Conservation (phyloP, 2,888 invertebrate genomes). For the Sepioteuthis lessoniana region DNA sequence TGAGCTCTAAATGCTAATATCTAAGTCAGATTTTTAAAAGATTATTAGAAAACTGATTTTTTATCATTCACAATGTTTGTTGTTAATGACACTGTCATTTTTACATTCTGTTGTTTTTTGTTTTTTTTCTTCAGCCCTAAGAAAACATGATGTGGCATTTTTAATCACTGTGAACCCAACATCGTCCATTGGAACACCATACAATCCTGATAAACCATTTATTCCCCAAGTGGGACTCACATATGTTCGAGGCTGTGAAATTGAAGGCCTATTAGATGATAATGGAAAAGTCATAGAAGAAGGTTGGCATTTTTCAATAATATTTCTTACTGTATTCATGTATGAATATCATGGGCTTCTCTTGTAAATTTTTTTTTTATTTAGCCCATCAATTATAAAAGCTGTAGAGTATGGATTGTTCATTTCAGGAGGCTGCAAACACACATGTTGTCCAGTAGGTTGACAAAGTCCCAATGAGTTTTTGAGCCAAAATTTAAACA, state of each 20-base stretch:
- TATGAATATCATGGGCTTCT: not conserved
- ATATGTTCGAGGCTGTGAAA: slow-evolving; percentile 96
- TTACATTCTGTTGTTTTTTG: not conserved
- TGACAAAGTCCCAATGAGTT: no score
- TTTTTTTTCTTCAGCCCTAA: slow-evolving; percentile 77
- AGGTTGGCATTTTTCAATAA: slow-evolving; percentile 64
- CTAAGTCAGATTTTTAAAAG: no score
- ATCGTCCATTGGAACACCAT: slow-evolving; percentile 83
- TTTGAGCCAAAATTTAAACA: no score
- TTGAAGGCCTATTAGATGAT: slow-evolving; percentile 97
- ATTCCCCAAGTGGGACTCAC: slow-evolving; percentile 93
- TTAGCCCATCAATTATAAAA: no score
- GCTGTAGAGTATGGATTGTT: no score
- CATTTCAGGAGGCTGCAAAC: no score
- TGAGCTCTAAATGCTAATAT: no score
- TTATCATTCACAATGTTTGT: no score
- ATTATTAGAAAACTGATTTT: no score
- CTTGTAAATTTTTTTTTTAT: no score
- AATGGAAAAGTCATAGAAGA: slow-evolving; percentile 96
- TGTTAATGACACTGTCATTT: not conserved
- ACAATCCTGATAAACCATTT: slow-evolving; percentile 81
- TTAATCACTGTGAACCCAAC: slow-evolving; percentile 91
- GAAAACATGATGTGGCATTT: slow-evolving; percentile 99
- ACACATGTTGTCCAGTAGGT: no score
- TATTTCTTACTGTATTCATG: not conserved